Evolutionary conservation across 2,888 invertebrate species (phyloP).

Genomic region (Patella ulyssiponensis): DNA sequence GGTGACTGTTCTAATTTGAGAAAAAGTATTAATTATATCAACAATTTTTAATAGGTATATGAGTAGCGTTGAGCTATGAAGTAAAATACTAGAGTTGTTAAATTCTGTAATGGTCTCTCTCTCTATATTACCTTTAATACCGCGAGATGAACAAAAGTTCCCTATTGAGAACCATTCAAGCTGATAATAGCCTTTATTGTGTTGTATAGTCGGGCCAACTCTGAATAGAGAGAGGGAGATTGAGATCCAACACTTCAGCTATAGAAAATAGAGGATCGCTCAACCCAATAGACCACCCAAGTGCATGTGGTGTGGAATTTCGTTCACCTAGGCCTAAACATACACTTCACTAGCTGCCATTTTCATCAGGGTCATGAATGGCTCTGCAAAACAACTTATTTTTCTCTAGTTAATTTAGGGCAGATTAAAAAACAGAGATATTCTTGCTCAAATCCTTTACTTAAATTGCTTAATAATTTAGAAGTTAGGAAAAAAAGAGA

Average conservation of each 20-base stretch:
- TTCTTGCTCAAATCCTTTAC: too few species aligned
- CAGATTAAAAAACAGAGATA: too few species aligned
- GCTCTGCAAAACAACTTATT: background rate
- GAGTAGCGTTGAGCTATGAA: too few species aligned
- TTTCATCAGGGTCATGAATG: conserved; percentile 5
- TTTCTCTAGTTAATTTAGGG: too few species aligned
- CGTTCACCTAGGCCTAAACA: conserved; percentile 8
- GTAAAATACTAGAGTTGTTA: too few species aligned
- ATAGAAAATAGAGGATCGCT: background rate
- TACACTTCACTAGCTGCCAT: conserved; percentile 2
- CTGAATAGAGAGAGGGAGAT: background rate
- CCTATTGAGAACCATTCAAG: background rate
- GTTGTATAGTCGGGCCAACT: conserved; percentile 1
- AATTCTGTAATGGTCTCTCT: too few species aligned
- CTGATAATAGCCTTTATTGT: conserved; percentile 8
- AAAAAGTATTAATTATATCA: too few species aligned
- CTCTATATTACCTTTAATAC: background rate
- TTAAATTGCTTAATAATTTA: too few species aligned
- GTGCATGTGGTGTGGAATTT: conserved; percentile 3
- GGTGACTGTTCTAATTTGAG: too few species aligned
- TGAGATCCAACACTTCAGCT: conserved; percentile 7
- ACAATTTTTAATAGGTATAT: too few species aligned
- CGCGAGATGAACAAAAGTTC: background rate
- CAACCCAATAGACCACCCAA: conserved; percentile 9
- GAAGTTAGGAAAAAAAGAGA: too few species aligned